phyloP scores from a whole-genome alignment of 2,888 invertebrate genomes.

The Yponomeuta evonymella region DNA sequence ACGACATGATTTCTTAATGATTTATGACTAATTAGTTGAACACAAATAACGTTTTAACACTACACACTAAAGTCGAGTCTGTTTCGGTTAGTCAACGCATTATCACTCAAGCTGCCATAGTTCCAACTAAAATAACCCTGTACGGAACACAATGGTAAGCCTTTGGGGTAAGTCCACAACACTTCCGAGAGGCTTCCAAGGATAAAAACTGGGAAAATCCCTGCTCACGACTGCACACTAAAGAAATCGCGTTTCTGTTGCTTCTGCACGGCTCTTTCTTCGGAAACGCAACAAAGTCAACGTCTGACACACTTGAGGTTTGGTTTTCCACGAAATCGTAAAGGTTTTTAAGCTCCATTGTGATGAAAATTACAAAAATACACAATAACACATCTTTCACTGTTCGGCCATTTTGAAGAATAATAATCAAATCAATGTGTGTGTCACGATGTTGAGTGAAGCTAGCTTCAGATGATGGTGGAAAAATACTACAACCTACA shows the following conservation, averaged over 20 bases:
- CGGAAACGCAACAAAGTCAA: conserved; percentile 38
- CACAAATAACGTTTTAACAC: conserved; percentile 2
- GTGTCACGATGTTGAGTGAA: conserved; percentile 12
- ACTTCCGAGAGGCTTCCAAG: conserved; percentile 40
- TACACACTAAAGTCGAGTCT: neutral
- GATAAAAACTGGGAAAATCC: conserved; percentile 35
- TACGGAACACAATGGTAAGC: conserved; percentile 44
- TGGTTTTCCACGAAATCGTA: conserved; percentile 46
- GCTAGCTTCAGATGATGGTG: neutral
- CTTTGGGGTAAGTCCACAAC: conserved; percentile 44
- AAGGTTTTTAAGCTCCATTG: conserved; percentile 64
- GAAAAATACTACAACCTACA: neutral
- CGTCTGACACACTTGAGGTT: conserved; percentile 41
- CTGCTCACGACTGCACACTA: conserved; percentile 38
- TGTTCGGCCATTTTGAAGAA: conserved; percentile 71
- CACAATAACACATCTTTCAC: conserved; percentile 59
- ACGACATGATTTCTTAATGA: conserved; percentile 43
- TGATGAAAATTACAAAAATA: conserved; percentile 47
- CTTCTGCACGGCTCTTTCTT: conserved; percentile 37
- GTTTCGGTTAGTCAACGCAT: conserved; percentile 36
- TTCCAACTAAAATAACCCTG: conserved; percentile 27
- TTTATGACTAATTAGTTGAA: conserved; percentile 3
- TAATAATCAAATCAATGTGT: conserved; percentile 16
- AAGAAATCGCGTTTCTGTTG: conserved; percentile 28
- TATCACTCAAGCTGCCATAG: conserved; percentile 42